These are phyloP conservation scores for Dioctria rufipes DNA, from an alignment of 2,888 invertebrate species.

Conservation along the genomic window DNA sequence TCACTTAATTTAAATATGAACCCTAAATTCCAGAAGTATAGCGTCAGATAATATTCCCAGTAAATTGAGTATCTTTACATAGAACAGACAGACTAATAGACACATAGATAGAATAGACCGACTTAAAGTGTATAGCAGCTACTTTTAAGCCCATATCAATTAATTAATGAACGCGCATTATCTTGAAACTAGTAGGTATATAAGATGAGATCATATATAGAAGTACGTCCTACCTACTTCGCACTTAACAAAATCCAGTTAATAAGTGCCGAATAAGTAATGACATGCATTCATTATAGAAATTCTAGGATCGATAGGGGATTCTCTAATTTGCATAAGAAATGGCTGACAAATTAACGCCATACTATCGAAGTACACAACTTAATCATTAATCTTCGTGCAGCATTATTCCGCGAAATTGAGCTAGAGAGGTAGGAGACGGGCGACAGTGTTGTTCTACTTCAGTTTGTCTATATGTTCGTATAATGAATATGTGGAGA, in stretches of 20 bases:
- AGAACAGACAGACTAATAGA: too few species aligned
- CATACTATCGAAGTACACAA: constrained; percentile 23
- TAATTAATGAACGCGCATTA: constrained; percentile 33
- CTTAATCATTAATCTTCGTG: constrained; percentile 33
- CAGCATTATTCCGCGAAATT: neutral
- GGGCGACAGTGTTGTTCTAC: too few species aligned
- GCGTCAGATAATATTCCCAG: neutral
- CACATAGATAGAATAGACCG: too few species aligned
- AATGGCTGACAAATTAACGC: constrained; percentile 46
- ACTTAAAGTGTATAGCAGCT: neutral
- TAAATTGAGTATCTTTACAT: constrained; percentile 4
- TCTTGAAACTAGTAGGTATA: constrained; percentile 21
- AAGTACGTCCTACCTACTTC: neutral
- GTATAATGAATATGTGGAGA: neutral
- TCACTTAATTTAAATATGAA: constrained; percentile 18
- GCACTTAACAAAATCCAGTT: constrained; percentile 5
- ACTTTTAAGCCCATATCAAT: constrained; percentile 30
- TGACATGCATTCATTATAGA: constrained; percentile 45
- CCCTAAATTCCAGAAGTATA: neutral
- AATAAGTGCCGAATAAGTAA: constrained; percentile 45
- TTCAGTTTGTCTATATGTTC: too few species aligned
- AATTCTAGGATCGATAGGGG: constrained; percentile 37
- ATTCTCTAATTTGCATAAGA: constrained; percentile 45
- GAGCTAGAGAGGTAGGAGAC: neutral
- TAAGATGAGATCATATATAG: neutral